Base-by-base conservation (phyloP, 2,113 vertebrate genomes). In the Macroglossus sobrinus region DNA sequence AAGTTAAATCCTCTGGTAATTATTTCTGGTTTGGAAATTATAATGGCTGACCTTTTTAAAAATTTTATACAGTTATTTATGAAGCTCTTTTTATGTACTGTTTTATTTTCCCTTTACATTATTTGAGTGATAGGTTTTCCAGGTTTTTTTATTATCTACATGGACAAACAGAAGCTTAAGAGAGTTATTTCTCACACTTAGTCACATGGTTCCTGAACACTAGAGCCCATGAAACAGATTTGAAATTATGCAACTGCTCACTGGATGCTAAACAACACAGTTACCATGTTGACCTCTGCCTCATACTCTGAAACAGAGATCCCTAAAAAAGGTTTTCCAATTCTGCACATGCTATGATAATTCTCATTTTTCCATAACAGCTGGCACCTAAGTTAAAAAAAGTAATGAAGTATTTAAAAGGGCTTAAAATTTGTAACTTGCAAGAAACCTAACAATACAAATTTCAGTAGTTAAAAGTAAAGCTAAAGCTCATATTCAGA, bases 361-460 rank as follows among this genome's bases (percentile, higher is more conserved):
- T 50, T 82, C 30, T 92, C 38, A 50, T 75, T 86, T 96, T 13
- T 75, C 1, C 18, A 43, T 79, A 33, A 63, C 24, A 97, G 78
- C 35, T 45, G 74, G 21, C 30, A 75, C 40, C 76, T 81, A 78
- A 84, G n/a, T 63, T 89, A 64, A 82, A 84, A 59, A 26, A 57
- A 88, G 33, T 81, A 94, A 92, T 79, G 4, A 95, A 95, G 5
- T 93, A 93, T 50, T 98, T 97, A 33, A 84, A 96, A 30, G 18
- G 53, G 61, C 79, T 72, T 86, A 89, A 85, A 97, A 93, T 89
- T 24, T 47, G 87, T 38, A 90, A 94, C 64, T 97, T 76, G 30
- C 7, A 22, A 61, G 64, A 53, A 97, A 92, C 7, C 0, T 40
- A 86, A 97, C 89, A 96, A 97, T 93, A 95, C 5, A 96, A 69